A percentile compares a stretch with the other conserved stretches of the same genome.
Evolutionary conservation across 53 echinoderm and acorn worm species (phyloP).

Genomic region (Echinometra lucunter): DNA sequence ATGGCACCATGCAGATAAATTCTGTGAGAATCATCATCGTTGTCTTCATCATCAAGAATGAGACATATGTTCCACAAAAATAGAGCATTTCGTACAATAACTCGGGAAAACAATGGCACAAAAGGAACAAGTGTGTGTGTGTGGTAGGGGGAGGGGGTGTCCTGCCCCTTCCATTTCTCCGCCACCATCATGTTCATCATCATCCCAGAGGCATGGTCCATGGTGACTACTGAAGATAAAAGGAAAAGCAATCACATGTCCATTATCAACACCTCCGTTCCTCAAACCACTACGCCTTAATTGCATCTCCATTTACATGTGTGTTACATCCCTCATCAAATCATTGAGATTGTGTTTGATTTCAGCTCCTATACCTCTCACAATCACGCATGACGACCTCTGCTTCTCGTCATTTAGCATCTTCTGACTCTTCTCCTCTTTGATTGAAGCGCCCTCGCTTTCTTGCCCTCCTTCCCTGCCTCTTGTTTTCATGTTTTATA

Average conservation of each 20-base stretch:
- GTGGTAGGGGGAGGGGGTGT: background rate
- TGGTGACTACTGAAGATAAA: constrained; percentile 17
- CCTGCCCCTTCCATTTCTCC: background rate
- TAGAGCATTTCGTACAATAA: too few relatives aligned
- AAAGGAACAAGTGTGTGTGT: background rate
- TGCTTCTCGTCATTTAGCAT: background rate
- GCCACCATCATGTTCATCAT: background rate
- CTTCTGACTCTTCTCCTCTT: background rate
- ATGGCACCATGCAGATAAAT: too few relatives aligned
- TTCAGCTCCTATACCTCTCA: background rate
- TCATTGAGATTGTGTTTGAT: background rate
- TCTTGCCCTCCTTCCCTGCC: background rate
- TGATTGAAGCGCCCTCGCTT: background rate
- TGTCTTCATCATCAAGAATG: too few relatives aligned
- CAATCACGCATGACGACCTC: background rate
- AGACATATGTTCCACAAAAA: too few relatives aligned
- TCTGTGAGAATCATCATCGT: too few relatives aligned
- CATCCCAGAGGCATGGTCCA: background rate
- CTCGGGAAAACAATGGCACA: too few relatives aligned
- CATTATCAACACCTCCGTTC: constrained; percentile 38
- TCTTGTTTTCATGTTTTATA: background rate
- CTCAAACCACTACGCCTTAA: constrained; percentile 31
- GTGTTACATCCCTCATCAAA: constrained; percentile 8
- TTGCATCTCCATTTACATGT: constrained; percentile 10
- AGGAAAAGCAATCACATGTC: background rate